Evolutionary conservation across 2,797 vertebrate species (phyloP), one percentile per base, ranked within the genome.

Genomic region (Malurus splendens): DNA sequence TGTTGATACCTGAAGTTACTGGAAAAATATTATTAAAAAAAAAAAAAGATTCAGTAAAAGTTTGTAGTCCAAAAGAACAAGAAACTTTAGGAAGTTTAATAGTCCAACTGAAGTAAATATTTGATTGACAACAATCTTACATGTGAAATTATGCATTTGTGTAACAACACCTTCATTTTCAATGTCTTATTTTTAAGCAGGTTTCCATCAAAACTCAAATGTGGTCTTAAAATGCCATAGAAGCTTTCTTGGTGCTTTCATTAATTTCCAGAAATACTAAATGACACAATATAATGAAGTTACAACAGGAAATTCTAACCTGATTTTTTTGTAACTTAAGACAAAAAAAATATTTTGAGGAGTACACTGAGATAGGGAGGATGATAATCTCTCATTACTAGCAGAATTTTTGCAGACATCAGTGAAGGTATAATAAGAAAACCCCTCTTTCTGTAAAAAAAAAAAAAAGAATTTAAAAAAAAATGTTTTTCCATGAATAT

Each of bases 401-500:
- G 57, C 16, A 76, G 90, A 92, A 83, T 73, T n/a, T n/a, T 89
- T 77, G 39, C 17, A 60, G 57, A 87, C 32, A 42, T 89, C 62
- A 91, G 55, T 85, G 52, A 93, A 22, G 27, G 7, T 10, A 39
- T 84, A 91, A 92, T 82, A 44, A 78, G 57, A 57, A 61, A 82
- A 61, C 83, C 0, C 0, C 2, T 22, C 27, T 72, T 67, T 83
- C 82, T 41, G 25, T 89, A 11, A 78, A 93, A 94, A 44, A 32
- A 68, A 13, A 45, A 47, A 47, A 42, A 18, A 30, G 22, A 2
- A 44, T 28, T 50, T 30, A 3, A 78, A 68, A 74, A 86, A 74
- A 36, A 36, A 36, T 36, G 57, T 0, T 0, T 96, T 97, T 91
- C 92, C 75, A 94, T 95, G 64, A 91, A 94, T 96, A 95, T 86